phyloP scores from a whole-genome alignment of 1,140 invertebrate species.

The Drosophila rufa region DNA sequence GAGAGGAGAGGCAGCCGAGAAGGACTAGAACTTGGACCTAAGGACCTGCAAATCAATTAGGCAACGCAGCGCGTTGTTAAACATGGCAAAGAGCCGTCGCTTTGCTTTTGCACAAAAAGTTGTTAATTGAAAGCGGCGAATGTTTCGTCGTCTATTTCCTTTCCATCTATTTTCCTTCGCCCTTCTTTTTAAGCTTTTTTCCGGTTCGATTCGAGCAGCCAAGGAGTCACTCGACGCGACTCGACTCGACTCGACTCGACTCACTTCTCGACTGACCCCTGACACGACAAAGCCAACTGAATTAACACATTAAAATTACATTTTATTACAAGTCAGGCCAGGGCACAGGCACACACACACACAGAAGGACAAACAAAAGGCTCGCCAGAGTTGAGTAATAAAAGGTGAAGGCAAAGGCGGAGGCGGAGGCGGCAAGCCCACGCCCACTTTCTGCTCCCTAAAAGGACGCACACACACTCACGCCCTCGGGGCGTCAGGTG shows the following conservation, averaged over 20 bases:
- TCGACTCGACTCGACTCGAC: background rate
- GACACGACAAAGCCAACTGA: conserved; percentile 70
- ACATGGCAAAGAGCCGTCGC: conserved; percentile 31
- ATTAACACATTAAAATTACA: conserved; percentile 83
- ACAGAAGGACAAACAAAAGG: conserved; percentile 39
- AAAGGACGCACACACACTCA: background rate
- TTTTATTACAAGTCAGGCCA: conserved; percentile 66
- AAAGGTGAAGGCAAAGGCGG: conserved; percentile 38
- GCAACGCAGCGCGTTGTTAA: conserved; percentile 61
- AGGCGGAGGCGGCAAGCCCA: background rate
- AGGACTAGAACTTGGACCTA: conserved; percentile 39
- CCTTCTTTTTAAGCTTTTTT: background rate
- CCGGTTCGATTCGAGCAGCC: conserved; percentile 4
- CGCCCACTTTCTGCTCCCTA: conserved; percentile 14
- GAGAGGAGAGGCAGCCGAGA: background rate
- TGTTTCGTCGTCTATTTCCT: conserved; percentile 35
- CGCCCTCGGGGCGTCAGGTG: conserved; percentile 35
- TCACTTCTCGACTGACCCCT: conserved; percentile 29
- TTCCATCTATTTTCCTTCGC: background rate
- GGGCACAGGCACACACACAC: conserved; percentile 11
- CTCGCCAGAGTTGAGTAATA: conserved; percentile 65
- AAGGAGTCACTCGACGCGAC: conserved; percentile 12
- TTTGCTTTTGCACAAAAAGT: conserved; percentile 50
- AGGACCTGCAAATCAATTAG: conserved; percentile 78
- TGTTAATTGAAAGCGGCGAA: conserved; percentile 78